phyloP scores from a whole-genome alignment of 2,888 invertebrate genomes.

The Tetropium fuscum region DNA sequence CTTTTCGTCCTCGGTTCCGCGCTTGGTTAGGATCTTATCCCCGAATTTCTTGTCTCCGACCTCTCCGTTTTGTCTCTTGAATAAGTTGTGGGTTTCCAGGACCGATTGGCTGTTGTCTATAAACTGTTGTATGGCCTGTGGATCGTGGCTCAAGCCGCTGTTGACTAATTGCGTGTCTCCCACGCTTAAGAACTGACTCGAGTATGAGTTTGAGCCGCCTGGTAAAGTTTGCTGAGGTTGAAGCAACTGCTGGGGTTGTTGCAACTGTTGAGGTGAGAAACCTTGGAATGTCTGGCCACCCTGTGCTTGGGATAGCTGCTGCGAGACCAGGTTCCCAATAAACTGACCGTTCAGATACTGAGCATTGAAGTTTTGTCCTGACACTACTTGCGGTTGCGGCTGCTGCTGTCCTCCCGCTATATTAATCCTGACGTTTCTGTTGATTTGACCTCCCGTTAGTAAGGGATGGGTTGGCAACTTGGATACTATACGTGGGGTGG shows the following conservation, averaged over 20 bases:
- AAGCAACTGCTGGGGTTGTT: conserved; percentile 9
- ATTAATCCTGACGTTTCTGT: conserved; percentile 70
- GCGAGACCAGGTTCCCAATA: conserved; percentile 59
- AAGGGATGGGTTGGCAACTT: conserved; percentile 68
- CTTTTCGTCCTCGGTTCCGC: conserved; percentile 37
- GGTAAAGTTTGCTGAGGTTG: conserved; percentile 34
- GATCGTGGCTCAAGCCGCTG: conserved; percentile 62
- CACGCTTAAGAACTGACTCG: conserved; percentile 49
- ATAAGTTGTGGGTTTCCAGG: conserved; percentile 66
- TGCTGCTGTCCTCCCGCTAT: conserved; percentile 64
- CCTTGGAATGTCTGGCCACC: conserved; percentile 29
- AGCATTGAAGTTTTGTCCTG: conserved; percentile 69
- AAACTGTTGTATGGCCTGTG: conserved; percentile 72
- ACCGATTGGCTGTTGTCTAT: conserved; percentile 67
- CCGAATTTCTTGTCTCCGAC: conserved; percentile 37
- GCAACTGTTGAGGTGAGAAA: conserved; percentile 18
- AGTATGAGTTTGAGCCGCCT: conserved; percentile 28
- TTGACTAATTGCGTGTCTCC: conserved; percentile 66
- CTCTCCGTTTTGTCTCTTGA: conserved; percentile 62
- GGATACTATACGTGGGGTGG: conserved; percentile 69
- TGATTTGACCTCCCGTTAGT: conserved; percentile 75
- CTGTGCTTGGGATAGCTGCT: conserved; percentile 46
- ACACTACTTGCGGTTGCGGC: conserved; percentile 67
- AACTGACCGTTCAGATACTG: conserved; percentile 77
- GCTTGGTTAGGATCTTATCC: conserved; percentile 45